Evolutionary conservation across 2,888 invertebrate genomes (phyloP), one percentile per base, ranked within the genome.

Genomic region (Limulus polyphemus): DNA sequence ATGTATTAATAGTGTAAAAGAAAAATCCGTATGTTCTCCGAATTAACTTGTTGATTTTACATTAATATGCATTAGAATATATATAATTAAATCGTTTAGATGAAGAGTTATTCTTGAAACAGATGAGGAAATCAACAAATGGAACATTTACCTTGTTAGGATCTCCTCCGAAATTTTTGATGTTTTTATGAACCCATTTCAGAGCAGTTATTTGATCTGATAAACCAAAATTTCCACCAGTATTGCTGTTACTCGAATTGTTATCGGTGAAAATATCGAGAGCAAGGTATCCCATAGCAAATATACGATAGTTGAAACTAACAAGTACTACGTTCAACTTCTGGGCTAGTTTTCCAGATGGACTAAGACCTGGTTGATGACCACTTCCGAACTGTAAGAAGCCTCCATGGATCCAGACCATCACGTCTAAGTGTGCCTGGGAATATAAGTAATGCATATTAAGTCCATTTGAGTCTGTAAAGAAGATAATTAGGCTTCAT

Each of bases 161-260:
- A 74, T 90, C 85, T 0, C 91, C 91, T 0, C 91, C 90, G 72
- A 92, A 92, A 74, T 88, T 83, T 62, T 83, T 83, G 56, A 90
- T 88, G 74, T 92, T 91, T 68, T 84, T 76, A 64, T 87, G 81
- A 2, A 91, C 83, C 91, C 91, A 92, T 63, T 83, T 80, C 16
- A 92, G 78, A 0, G 84, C 88, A 0, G 82, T 83, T 13, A 90
- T 74, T 63, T 91, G 82, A 73, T 92, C 92, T 1, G 87, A 86
- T 0, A 91, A 80, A 0, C 85, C 92, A 73, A 90, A 91, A 75
- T 92, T 92, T 48, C 91, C 91, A 0, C 88, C 87, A 73, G 88
- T 84, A 17, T 83, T 81, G 0, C 83, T 79, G 69, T 84, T 81
- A 32, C 32, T 32, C 32, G 32, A 32, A 2, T 32, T 32, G 3